Evolutionary conservation across 1,140 invertebrate genomes (phyloP).

Genomic region (Luehdorfia chinensis): DNA sequence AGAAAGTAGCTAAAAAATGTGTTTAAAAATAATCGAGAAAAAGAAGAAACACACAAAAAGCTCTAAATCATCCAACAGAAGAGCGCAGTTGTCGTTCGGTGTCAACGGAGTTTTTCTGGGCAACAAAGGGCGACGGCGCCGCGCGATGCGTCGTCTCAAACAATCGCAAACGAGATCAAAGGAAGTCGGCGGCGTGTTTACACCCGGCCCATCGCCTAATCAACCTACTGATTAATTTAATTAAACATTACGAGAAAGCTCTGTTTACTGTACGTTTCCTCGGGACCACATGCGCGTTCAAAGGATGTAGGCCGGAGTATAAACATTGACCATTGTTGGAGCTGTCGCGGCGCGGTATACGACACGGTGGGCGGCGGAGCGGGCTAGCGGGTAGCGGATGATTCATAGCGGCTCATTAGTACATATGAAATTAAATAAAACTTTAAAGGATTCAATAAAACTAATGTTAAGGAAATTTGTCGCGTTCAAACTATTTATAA

Average conservation of each 20-base stretch:
- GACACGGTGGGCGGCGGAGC: background rate
- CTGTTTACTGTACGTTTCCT: constrained; percentile 73
- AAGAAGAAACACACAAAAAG: too few species aligned
- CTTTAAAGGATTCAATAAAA: too few species aligned
- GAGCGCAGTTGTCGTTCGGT: constrained; percentile 12
- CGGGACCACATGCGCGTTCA: constrained; percentile 73
- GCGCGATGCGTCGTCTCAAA: constrained; percentile 37
- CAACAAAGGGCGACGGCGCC: constrained; percentile 27
- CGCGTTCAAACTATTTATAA: too few species aligned
- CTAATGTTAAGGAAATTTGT: too few species aligned
- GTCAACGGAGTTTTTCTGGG: constrained; percentile 16
- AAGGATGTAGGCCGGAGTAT: constrained; percentile 67
- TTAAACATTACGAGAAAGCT: constrained; percentile 76
- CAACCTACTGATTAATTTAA: constrained; percentile 75
- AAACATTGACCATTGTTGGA: constrained; percentile 63
- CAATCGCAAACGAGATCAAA: constrained; percentile 65
- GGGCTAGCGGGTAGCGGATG: background rate
- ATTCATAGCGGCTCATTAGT: too few species aligned
- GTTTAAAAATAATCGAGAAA: too few species aligned
- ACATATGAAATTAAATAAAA: too few species aligned
- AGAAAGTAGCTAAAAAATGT: too few species aligned
- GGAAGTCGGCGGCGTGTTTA: constrained; percentile 57
- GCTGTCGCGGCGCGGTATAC: constrained; percentile 27
- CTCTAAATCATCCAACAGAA: background rate
- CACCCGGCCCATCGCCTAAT: constrained; percentile 68